Evolutionary conservation across 1,140 invertebrate genomes (phyloP).

Genomic region (Microplitis mediator): DNA sequence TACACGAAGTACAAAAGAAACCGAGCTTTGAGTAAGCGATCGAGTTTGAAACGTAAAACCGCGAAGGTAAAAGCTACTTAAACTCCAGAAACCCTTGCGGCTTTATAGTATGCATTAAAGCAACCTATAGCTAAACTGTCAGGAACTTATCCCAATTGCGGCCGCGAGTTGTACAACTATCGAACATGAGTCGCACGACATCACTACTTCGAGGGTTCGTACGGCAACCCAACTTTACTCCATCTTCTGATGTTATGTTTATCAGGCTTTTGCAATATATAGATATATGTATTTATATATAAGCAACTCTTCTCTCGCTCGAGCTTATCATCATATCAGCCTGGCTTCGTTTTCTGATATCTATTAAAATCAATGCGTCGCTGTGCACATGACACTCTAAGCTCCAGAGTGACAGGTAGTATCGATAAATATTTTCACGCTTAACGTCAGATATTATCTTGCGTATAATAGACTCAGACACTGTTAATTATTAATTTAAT

Average conservation of each 20-base stretch:
- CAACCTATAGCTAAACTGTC: slow-evolving; percentile 29
- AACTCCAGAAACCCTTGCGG: not conserved
- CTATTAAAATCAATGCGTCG: too few species aligned
- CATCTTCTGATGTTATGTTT: not conserved
- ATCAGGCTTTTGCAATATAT: too few species aligned
- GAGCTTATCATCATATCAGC: too few species aligned
- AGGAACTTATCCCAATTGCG: slow-evolving; percentile 31
- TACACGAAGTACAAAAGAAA: not conserved
- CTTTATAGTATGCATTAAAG: slow-evolving; percentile 24
- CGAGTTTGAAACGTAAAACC: slow-evolving; percentile 12
- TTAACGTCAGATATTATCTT: too few species aligned
- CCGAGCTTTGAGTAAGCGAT: not conserved
- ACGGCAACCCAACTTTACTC: not conserved
- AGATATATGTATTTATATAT: too few species aligned
- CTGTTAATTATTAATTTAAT: too few species aligned
- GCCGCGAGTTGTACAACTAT: slow-evolving; percentile 28
- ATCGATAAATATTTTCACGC: too few species aligned
- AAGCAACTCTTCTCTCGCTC: too few species aligned
- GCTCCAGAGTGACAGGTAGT: too few species aligned
- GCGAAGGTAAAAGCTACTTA: not conserved
- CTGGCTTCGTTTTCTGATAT: too few species aligned
- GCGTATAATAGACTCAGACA: too few species aligned
- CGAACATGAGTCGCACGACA: slow-evolving; percentile 28
- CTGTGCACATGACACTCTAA: too few species aligned
- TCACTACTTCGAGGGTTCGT: not conserved